phyloP scores from a whole-genome alignment of 2,113 vertebrate genomes.

The Arvicanthis niloticus region DNA sequence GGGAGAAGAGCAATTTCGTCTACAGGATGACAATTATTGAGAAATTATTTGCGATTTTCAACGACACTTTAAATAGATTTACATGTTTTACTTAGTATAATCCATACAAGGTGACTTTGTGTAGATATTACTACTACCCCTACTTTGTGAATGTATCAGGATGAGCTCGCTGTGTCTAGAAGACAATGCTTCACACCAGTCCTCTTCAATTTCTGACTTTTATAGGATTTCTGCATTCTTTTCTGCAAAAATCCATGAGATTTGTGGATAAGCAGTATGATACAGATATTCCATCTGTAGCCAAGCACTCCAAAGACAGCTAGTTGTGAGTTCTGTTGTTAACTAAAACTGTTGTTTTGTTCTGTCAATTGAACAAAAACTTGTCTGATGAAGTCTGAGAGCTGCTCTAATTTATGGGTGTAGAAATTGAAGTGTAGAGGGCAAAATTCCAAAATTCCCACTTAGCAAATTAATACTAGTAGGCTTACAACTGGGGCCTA shows the following conservation, averaged over 20 bases:
- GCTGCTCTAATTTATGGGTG: background rate
- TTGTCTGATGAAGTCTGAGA: background rate
- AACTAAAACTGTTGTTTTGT: too few relatives aligned
- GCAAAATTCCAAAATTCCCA: background rate
- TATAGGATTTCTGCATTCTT: background rate
- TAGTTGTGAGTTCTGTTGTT: background rate
- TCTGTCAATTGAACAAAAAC: background rate
- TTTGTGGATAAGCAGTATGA: background rate
- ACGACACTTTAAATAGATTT: background rate
- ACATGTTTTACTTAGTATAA: background rate
- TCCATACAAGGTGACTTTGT: background rate
- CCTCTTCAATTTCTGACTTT: background rate
- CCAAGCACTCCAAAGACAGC: background rate
- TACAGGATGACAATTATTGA: background rate
- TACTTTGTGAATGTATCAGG: background rate
- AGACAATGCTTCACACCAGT: background rate
- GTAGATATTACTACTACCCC: background rate
- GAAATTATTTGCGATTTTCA: background rate
- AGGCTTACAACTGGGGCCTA: too few relatives aligned
- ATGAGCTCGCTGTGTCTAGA: background rate
- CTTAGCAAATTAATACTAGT: background rate
- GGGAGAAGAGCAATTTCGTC: background rate
- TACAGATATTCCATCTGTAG: background rate
- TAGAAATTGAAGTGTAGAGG: background rate
- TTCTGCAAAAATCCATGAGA: background rate